These are phyloP conservation scores for Sphecodes monilicornis DNA, from an alignment of 2,888 invertebrate species.

Conservation along the genomic window DNA sequence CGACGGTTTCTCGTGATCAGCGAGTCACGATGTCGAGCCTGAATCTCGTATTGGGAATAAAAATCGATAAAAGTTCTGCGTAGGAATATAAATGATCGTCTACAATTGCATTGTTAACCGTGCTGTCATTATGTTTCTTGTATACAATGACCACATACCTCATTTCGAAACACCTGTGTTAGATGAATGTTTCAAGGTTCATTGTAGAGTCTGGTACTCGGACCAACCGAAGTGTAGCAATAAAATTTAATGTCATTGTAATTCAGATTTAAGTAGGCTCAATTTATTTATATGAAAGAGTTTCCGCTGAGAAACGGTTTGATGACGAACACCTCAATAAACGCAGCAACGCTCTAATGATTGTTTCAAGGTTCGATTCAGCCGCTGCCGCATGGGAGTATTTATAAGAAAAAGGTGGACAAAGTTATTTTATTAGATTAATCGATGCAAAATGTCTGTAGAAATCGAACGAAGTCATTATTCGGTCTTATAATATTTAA, in stretches of 20 bases:
- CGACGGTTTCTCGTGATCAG: background rate
- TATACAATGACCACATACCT: slow-evolving; percentile 49
- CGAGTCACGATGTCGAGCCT: slow-evolving; percentile 10
- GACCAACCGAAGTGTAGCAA: slow-evolving; percentile 62
- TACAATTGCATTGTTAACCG: slow-evolving; percentile 42
- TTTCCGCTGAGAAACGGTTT: slow-evolving; percentile 24
- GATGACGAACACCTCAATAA: slow-evolving; percentile 28
- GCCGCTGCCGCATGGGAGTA: slow-evolving; percentile 18
- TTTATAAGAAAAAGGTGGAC: slow-evolving; percentile 5
- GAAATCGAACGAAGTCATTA: background rate
- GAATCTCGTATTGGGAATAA: slow-evolving; percentile 2
- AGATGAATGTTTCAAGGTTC: slow-evolving; percentile 42
- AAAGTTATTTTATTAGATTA: background rate
- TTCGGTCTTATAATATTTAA: background rate
- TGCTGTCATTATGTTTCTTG: slow-evolving; percentile 35
- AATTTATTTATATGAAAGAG: slow-evolving; percentile 73
- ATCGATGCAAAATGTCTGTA: background rate
- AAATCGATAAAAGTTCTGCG: background rate
- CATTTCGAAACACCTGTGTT: slow-evolving; percentile 21
- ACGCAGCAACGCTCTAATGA: slow-evolving; percentile 45
- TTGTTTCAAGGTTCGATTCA: slow-evolving; percentile 45
- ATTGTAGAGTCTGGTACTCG: slow-evolving; percentile 69
- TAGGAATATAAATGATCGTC: slow-evolving; percentile 33
- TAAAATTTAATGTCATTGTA: slow-evolving; percentile 59
- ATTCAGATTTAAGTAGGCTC: slow-evolving; percentile 66